Base-by-base conservation (phyloP, 2,797 vertebrate genomes). In the Micromesistius poutassou region DNA sequence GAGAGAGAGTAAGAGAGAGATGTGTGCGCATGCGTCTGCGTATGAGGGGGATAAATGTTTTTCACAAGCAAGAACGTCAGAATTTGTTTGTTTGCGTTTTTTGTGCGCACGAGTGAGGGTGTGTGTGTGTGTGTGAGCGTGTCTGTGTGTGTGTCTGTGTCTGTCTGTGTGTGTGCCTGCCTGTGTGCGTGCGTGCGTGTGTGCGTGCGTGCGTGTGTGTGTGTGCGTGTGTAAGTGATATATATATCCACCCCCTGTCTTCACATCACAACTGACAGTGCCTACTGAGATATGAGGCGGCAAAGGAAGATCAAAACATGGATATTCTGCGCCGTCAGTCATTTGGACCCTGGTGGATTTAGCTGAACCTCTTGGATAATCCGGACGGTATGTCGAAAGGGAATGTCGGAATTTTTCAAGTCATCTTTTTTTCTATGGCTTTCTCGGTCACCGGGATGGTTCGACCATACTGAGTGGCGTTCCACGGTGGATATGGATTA, bases 191-290 rank as follows among this genome's bases (percentile, higher is more conserved):
- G n/a, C 38, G 71, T 72, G 25, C 50, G 25, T 76, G 72, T 14
- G 36, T 28, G 35, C 28, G 72, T 36, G 72, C 38, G 71, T 72
- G 25, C 50, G n/a, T 76, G 72, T 28, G 36, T 28, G 36, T 42
- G 72, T 36, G 72, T 88, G 84, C 85, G 83, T 74, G 82, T 72
- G 78, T 83, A 79, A 42, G 40, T 42, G 40, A 42, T 42, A 42
- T 88, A 91, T 85, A 82, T 90, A 86, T 87, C 85, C 80, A 86
- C 80, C 79, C 78, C 85, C 80, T 90, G 85, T 88, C 87, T 82
- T 88, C 84, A 89, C 88, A 86, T 92, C 84, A 89, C 91, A 92
- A 85, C 85, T 91, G 87, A 91, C 88, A 90, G 82, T 86, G 86
- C 87, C 81, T 76, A 25, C 77, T 74, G 76, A 88, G 88, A 86